Evolutionary conservation across 2,113 vertebrate genomes (phyloP).

Genomic region (Pseudopipra pipra): DNA sequence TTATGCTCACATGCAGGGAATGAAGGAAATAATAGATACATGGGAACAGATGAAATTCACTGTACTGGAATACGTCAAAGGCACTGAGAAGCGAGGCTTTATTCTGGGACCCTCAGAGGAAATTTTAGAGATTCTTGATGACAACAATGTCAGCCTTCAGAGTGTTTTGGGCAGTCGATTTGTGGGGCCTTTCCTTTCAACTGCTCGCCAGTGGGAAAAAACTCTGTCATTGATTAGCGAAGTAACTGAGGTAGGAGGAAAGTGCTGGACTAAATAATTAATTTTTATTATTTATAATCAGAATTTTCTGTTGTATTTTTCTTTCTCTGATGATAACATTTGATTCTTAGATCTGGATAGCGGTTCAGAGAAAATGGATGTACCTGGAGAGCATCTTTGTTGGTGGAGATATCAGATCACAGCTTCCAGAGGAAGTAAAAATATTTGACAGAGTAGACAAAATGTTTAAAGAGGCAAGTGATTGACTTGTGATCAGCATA

Average conservation of each 20-base stretch:
- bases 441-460: slow-evolving; percentile 90
- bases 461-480: slow-evolving; percentile 86
- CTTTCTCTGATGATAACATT: neutral
- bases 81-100: slow-evolving; percentile 84
- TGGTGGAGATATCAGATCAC: slow-evolving; percentile 87
- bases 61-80: slow-evolving; percentile 86
- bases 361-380: slow-evolving; percentile 97
- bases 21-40: slow-evolving; percentile 88
- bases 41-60: slow-evolving; percentile 93
- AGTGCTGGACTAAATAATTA: neutral
- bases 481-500: neutral
- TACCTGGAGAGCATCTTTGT: slow-evolving; percentile 96
- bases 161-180: slow-evolving; percentile 91
- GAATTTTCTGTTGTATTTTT: neutral
- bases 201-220: slow-evolving; percentile 89
- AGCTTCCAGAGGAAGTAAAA: slow-evolving; percentile 90
- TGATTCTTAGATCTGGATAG: slow-evolving; percentile 84
- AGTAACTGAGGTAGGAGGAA: slow-evolving; percentile 85
- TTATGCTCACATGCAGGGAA: slow-evolving; percentile 72
- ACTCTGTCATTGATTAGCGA: slow-evolving; percentile 90
- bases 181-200: slow-evolving; percentile 88
- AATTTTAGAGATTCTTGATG: slow-evolving; percentile 87
- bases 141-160: slow-evolving; percentile 89
- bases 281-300: neutral
- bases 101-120: slow-evolving; percentile 88